Base-by-base conservation (phyloP, 2,113 vertebrate genomes). In the Brachyistius frenatus region DNA sequence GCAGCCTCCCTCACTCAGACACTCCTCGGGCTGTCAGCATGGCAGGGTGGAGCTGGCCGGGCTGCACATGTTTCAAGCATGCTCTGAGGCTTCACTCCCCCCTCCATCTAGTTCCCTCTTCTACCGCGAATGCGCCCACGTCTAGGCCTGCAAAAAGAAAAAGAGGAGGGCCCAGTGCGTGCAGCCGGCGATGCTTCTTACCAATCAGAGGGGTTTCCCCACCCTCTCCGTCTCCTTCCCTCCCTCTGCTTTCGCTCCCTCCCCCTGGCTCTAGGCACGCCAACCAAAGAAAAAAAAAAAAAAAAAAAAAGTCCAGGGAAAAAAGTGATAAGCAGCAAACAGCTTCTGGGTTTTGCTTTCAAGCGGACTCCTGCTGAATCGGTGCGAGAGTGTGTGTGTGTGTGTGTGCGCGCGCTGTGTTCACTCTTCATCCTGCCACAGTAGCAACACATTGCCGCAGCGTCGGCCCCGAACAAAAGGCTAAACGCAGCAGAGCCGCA, bases 321-420 rank as follows among this genome's bases (percentile, higher is more conserved):
- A 79, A 88, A 89, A 92, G 87, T 91, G 92, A 93, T 90, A 93
- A 93, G 91, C 92, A 86, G 92, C 84, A 86, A 91, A 89, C 91
- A 88, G 94, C 94, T 94, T 94, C 94, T 94, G 92, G 91, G 89
- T 91, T 95, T 94, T 91, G 91, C 93, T 93, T 94, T 94, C 81
- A 93, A 91, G 89, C 79, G 78, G 86, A 85, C 88, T 91, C 89
- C 90, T 69, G 90, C 93, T 93, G 93, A 89, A 91, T 84, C 80
- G 69, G 69, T 55, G 71, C 62, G 79, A 73, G 88, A 58, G 78
- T 23, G 83, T 64, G 66, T 80, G 77, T 47, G 0, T 76, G 15
- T 66, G 64, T 82, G 64, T 69, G 70, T 80, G 83, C 50, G 52
- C 23, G 75, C 73, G 75, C 23, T 23, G 23, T 33, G 82, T 80